Conservation (phyloP, 2,797 vertebrate genomes). For the Paratrypauchen microcephalus region DNA sequence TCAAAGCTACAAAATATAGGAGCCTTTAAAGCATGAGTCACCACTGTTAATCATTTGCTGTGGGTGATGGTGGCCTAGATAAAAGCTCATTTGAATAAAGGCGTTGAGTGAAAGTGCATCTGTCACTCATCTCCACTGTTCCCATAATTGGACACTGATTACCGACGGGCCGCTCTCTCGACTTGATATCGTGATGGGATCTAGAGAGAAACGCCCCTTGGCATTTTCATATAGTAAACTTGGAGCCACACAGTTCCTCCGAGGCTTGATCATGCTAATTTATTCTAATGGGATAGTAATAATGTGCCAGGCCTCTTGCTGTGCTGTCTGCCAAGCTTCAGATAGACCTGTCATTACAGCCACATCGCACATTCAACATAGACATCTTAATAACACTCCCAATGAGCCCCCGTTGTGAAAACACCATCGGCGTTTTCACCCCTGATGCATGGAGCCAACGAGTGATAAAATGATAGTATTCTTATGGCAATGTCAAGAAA, state of each 20-base stretch:
- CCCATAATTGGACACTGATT: slow-evolving; percentile 59
- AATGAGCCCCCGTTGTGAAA: slow-evolving; percentile 39
- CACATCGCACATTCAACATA: slow-evolving; percentile 39
- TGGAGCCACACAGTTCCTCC: slow-evolving; percentile 31
- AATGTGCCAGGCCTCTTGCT: slow-evolving; percentile 57
- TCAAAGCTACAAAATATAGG: slow-evolving; percentile 42
- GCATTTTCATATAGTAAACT: slow-evolving; percentile 43
- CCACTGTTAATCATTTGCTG: slow-evolving; percentile 43
- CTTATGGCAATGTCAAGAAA: slow-evolving; percentile 7
- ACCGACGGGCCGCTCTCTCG: slow-evolving; percentile 32
- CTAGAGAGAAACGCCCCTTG: slow-evolving; percentile 37
- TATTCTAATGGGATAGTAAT: slow-evolving; percentile 71
- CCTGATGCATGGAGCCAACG: slow-evolving; percentile 5
- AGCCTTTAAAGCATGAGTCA: slow-evolving; percentile 43
- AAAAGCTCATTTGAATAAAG: slow-evolving; percentile 24
- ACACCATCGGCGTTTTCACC: slow-evolving; percentile 18
- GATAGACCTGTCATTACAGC: slow-evolving; percentile 66
- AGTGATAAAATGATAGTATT: slow-evolving; percentile 19
- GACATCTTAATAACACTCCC: slow-evolving; percentile 61
- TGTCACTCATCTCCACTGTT: slow-evolving; percentile 25
- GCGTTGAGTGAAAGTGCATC: slow-evolving; percentile 28
- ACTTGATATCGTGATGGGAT: slow-evolving; percentile 32
- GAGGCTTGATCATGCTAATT: slow-evolving; percentile 58
- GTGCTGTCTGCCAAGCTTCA: slow-evolving; percentile 59
- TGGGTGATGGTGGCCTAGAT: slow-evolving; percentile 37